Conservation (phyloP, 2,888 invertebrate genomes). For the Amphipyra berbera region DNA sequence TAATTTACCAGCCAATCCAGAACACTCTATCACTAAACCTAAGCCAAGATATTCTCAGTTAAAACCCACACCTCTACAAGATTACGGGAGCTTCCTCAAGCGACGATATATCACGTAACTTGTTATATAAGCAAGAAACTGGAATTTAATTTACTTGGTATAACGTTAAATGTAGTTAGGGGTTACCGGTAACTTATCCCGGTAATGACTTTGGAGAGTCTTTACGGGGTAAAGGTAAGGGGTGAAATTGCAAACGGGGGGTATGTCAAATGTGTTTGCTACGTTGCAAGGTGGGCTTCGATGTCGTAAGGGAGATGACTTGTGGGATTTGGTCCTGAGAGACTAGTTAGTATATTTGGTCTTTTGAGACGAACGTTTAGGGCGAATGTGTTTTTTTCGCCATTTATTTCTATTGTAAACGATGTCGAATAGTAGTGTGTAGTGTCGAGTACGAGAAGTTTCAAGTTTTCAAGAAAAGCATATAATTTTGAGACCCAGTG, state of each 20-base stretch:
- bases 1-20: neutral
- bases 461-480: too few species aligned
- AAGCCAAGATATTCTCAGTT: constrained; percentile 19
- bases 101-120: constrained; percentile 37
- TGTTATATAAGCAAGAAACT: constrained; percentile 47
- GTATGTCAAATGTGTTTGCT: constrained; percentile 18
- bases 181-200: constrained; percentile 52
- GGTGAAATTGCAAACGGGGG: constrained; percentile 15
- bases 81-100: constrained; percentile 26
- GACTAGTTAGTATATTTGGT: constrained; percentile 2
- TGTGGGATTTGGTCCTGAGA: neutral
- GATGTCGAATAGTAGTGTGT: too few species aligned
- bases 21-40: neutral
- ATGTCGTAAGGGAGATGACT: constrained; percentile 13
- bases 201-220: constrained; percentile 53
- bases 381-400: neutral
- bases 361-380: neutral
- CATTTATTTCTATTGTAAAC: too few species aligned
- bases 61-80: constrained; percentile 16
- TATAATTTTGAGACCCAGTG: too few species aligned
- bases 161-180: constrained; percentile 54
- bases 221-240: constrained; percentile 17
- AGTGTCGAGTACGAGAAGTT: too few species aligned
- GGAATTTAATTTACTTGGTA: constrained; percentile 59
- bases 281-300: constrained; percentile 1